Evolutionary conservation across 1,140 invertebrate genomes (phyloP).

Genomic region (Drosophila elegans): DNA sequence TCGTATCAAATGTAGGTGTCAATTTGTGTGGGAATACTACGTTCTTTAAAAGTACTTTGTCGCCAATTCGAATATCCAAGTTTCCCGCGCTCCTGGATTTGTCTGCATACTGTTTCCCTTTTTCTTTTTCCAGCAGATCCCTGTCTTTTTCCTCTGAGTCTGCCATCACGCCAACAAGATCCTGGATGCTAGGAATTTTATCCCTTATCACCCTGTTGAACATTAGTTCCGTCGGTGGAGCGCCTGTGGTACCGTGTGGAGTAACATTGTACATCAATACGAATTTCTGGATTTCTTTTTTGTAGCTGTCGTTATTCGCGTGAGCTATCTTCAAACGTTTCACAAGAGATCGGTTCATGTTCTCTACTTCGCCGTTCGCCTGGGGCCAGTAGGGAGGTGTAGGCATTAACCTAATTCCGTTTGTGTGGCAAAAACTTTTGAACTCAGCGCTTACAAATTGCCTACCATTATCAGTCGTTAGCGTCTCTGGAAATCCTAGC

Average conservation of each 20-base stretch:
- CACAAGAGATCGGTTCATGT: too few species aligned
- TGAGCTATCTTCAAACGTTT: neutral
- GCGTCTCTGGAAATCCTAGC: constrained; percentile 3
- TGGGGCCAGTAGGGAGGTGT: too few species aligned
- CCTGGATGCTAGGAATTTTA: too few species aligned
- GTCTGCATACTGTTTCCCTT: constrained; percentile 6
- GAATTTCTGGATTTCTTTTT: neutral
- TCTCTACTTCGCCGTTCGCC: too few species aligned
- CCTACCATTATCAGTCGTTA: constrained; percentile 12
- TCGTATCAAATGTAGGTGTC: too few species aligned
- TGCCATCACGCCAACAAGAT: neutral
- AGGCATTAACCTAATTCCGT: too few species aligned
- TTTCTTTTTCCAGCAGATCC: too few species aligned
- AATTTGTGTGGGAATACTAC: too few species aligned
- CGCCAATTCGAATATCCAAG: too few species aligned
- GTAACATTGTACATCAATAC: neutral
- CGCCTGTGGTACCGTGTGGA: neutral
- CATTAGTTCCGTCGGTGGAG: constrained; percentile 1
- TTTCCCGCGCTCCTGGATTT: too few species aligned
- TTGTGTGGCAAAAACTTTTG: constrained; percentile 2
- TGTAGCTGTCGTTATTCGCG: neutral
- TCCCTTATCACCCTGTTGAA: neutral
- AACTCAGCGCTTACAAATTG: neutral
- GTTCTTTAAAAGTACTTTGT: neutral
- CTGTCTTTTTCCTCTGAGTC: neutral